Base-by-base conservation (phyloP, 1,140 invertebrate species). In the Lepidurus couesii region DNA sequence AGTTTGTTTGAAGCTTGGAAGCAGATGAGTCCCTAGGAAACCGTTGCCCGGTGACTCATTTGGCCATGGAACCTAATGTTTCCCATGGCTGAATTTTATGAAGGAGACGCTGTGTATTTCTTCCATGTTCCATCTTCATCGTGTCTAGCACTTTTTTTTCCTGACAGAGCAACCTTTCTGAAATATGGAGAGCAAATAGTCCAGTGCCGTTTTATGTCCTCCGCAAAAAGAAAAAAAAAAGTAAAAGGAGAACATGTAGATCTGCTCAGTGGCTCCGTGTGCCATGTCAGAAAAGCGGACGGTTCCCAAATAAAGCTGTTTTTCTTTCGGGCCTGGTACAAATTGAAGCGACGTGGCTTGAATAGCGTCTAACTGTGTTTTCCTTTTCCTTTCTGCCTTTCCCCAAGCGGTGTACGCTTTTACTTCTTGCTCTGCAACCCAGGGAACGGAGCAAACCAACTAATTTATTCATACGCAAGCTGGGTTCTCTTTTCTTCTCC, bases 381-480 rank as follows among this genome's bases (percentile, higher is more conserved):
- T 21, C 21, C 21, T 21, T 7, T 65, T 9, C 53, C 16, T 16
- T 21, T 65, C 53, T 21, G 53, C 21, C 7, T 11, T 7, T n/a
- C 6, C 6, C 16, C 16, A 65, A 21, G 16, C 53, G 21, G 16
- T 21, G 16, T 65, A 65, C 6, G 16, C 21, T 65, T 7, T 65
- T 65, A 65, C 16, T 21, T 16, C 53, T 7, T 13, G 53, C 16
- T 34, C 34, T 34, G 6, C 53, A 65, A 5, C 9, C 53, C 8
- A 65, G 21, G 21, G 53, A 16, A 13, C 8, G 16, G 53, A 65
- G 53, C 21, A 65, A 65, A 21, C 53, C 16, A 65, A 65, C 53
- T 65, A 65, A 65, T 65, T 65, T 65, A 65, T 65, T 65, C 53
- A 65, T 65, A 65, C 53, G 53, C 53, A 65, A 65, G 53, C 53